A percentile compares a stretch with the other conserved stretches of the same genome.
Evolutionary conservation across 2,888 invertebrate species (phyloP).

Genomic region (Archips xylosteana): DNA sequence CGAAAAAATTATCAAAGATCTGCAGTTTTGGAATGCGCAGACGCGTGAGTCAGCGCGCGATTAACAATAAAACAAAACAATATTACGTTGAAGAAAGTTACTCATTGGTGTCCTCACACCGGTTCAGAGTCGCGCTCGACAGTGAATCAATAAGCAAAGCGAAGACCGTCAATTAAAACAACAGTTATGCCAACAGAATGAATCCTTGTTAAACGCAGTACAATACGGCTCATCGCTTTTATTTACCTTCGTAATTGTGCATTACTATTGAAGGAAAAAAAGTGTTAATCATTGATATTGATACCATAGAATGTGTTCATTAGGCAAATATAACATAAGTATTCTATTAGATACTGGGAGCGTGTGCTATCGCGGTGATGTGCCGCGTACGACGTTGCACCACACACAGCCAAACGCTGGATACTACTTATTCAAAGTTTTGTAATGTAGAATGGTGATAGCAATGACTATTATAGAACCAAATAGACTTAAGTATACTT

Average conservation of each 20-base stretch:
- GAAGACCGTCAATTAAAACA: slow-evolving; percentile 2
- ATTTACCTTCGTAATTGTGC: slow-evolving; percentile 16
- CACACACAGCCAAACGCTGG: not conserved
- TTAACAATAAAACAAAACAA: slow-evolving; percentile 16
- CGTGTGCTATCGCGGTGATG: slow-evolving; percentile 25
- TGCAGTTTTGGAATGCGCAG: slow-evolving; percentile 19
- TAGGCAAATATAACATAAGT: slow-evolving; percentile 6
- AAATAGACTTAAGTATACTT: not conserved
- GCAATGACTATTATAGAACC: not conserved
- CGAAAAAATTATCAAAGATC: slow-evolving; percentile 4
- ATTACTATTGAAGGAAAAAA: slow-evolving; percentile 12
- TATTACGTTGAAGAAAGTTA: slow-evolving; percentile 15
- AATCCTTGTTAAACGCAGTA: not conserved
- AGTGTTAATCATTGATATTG: slow-evolving; percentile 1
- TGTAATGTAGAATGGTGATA: slow-evolving; percentile 15
- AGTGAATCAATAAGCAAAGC: slow-evolving; percentile 7
- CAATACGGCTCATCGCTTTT: not conserved
- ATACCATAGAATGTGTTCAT: slow-evolving; percentile 2
- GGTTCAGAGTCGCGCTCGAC: slow-evolving; percentile 8
- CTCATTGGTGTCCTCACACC: slow-evolving; percentile 1
- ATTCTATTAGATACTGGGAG: slow-evolving; percentile 2
- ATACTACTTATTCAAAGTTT: not conserved
- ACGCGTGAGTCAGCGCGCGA: slow-evolving; percentile 28
- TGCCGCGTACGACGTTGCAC: not conserved
- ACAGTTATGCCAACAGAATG: not conserved